These are phyloP conservation scores for Drosophila austrosaltans DNA, from an alignment of 2,888 invertebrate species.

Conservation along the genomic window DNA sequence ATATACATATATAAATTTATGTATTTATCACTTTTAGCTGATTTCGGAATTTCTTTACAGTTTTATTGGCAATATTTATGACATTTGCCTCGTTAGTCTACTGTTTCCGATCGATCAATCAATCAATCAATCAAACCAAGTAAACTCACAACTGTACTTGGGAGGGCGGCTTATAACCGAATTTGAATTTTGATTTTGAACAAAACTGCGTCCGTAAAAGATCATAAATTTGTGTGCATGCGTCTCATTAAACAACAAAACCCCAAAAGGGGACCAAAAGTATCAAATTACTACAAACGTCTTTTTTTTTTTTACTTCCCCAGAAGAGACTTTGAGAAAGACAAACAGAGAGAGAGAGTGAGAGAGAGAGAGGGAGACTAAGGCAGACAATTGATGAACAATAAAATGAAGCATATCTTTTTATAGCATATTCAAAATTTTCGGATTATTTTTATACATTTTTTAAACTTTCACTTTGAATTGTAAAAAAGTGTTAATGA, in stretches of 20 bases:
- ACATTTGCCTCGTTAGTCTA: slow-evolving; percentile 68
- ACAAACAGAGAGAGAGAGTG: slow-evolving; percentile 9
- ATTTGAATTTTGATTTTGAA: slow-evolving; percentile 59
- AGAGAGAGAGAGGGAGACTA: slow-evolving; percentile 2
- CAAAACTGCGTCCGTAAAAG: slow-evolving; percentile 75
- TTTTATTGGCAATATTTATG: slow-evolving; percentile 73
- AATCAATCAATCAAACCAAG: slow-evolving; percentile 55
- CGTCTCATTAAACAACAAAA: slow-evolving; percentile 77
- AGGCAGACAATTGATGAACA: slow-evolving; percentile 67
- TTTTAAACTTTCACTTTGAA: slow-evolving; percentile 64
- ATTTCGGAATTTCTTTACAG: slow-evolving; percentile 23
- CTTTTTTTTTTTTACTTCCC: slow-evolving; percentile 53
- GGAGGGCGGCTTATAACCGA: slow-evolving; percentile 4
- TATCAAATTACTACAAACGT: slow-evolving; percentile 66
- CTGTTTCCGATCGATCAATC: slow-evolving; percentile 66
- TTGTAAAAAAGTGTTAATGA: slow-evolving; percentile 82
- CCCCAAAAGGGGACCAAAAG: slow-evolving; percentile 63
- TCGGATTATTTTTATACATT: slow-evolving; percentile 54
- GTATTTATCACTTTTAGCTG: slow-evolving; percentile 57
- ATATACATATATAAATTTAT: slow-evolving; percentile 56
- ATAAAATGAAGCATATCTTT: slow-evolving; percentile 71
- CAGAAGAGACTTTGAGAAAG: slow-evolving; percentile 48
- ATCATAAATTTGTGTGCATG: slow-evolving; percentile 80
- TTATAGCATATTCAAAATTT: slow-evolving; percentile 76
- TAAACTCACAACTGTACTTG: slow-evolving; percentile 18